A percentile compares a stretch with the other conserved stretches of the same genome.
These are phyloP conservation scores for Romanogobio albipinnatus DNA, from an alignment of 2,113 vertebrate species.

Conservation along the genomic window DNA sequence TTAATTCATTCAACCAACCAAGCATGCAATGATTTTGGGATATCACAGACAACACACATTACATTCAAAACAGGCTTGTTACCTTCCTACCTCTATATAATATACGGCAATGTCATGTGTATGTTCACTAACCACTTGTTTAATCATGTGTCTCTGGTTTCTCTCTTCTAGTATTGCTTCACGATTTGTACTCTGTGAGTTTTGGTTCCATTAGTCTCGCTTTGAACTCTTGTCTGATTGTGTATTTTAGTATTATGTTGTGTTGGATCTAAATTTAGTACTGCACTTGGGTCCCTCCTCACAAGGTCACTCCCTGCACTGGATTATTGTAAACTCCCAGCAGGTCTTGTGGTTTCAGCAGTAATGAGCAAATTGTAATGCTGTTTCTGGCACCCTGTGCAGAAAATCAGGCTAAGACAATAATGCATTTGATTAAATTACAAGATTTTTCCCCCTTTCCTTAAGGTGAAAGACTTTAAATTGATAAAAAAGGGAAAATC, in stretches of 20 bases:
- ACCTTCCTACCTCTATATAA: neutral
- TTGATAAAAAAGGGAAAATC: slow-evolving; percentile 32
- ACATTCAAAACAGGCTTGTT: neutral
- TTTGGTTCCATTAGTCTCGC: slow-evolving; percentile 6
- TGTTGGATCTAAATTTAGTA: slow-evolving; percentile 25
- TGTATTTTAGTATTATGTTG: slow-evolving; percentile 16
- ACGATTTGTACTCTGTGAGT: neutral
- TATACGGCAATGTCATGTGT: neutral
- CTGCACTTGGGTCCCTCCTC: neutral
- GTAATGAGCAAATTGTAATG: slow-evolving; percentile 53
- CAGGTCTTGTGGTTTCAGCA: slow-evolving; percentile 46
- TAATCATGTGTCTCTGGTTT: neutral
- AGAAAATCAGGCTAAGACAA: slow-evolving; percentile 52
- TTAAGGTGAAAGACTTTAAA: slow-evolving; percentile 44
- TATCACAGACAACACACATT: neutral
- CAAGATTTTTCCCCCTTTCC: slow-evolving; percentile 59
- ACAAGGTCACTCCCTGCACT: slow-evolving; percentile 47
- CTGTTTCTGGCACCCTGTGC: slow-evolving; percentile 45
- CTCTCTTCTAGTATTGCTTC: neutral
- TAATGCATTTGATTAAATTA: slow-evolving; percentile 65
- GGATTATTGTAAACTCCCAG: slow-evolving; percentile 39
- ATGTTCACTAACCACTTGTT: neutral
- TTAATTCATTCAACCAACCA: neutral
- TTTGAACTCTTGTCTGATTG: neutral
- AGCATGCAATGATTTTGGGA: neutral